Percentiles rank a stretch among this genome's conserved stretches.
These are phyloP conservation scores for Alosa alosa DNA, from an alignment of 2,113 vertebrate species.

Conservation along the genomic window DNA sequence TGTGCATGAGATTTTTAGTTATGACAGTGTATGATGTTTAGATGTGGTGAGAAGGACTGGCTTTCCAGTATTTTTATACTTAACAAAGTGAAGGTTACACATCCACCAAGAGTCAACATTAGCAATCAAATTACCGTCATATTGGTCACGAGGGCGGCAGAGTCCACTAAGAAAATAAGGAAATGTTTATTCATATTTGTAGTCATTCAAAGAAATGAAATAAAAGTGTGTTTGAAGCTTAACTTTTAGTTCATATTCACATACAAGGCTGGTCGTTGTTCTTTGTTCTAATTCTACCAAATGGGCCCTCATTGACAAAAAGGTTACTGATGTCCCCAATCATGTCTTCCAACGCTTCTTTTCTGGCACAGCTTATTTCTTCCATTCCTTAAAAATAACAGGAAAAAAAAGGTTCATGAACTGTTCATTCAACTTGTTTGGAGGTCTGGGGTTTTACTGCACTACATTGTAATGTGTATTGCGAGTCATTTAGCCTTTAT, in stretches of 20 bases:
- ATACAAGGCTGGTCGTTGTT: conserved; percentile 52
- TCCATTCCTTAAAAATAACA: conserved; percentile 67
- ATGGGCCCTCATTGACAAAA: conserved; percentile 63
- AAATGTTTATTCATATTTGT: not conserved
- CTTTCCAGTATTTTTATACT: not conserved
- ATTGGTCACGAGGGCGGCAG: conserved; percentile 65
- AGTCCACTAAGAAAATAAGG: conserved; percentile 58
- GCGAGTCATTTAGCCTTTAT: too few species aligned
- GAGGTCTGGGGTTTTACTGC: too few species aligned
- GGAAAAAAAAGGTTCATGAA: not conserved
- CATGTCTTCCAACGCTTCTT: conserved; percentile 64
- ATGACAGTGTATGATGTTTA: too few species aligned
- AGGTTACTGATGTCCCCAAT: conserved; percentile 52
- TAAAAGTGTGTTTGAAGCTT: not conserved
- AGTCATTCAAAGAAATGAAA: not conserved
- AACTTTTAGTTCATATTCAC: conserved; percentile 31
- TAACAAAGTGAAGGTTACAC: not conserved
- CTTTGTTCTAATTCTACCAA: conserved; percentile 65
- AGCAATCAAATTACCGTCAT: conserved; percentile 65
- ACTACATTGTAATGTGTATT: too few species aligned
- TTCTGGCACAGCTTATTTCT: conserved; percentile 68
- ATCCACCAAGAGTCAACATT: not conserved
- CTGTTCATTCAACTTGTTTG: not conserved
- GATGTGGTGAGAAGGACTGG: too few species aligned
- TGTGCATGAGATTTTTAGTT: not conserved